Evolutionary conservation across 1,140 invertebrate genomes (phyloP).

Genomic region (Drosophila obscura): DNA sequence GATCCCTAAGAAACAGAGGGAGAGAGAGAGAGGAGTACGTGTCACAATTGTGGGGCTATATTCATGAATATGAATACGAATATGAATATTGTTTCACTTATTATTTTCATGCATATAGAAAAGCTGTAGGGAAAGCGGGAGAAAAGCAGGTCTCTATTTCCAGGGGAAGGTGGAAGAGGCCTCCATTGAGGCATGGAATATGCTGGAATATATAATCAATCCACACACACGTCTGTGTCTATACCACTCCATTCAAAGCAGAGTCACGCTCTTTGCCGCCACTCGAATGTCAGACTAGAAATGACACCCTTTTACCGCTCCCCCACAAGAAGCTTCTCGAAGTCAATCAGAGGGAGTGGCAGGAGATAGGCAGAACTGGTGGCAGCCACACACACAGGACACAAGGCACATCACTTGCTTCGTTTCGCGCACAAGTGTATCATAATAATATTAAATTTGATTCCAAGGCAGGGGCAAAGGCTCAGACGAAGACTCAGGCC

Average conservation of each 20-base stretch:
- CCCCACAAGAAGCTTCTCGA: constrained; percentile 40
- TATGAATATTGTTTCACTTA: constrained; percentile 78
- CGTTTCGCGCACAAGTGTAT: constrained; percentile 77
- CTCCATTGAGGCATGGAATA: constrained; percentile 80
- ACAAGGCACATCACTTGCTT: constrained; percentile 68
- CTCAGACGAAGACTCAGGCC: background rate
- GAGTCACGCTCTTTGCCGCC: constrained; percentile 55
- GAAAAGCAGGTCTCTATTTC: background rate
- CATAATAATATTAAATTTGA: constrained; percentile 83
- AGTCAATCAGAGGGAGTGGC: constrained; percentile 49
- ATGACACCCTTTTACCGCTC: constrained; percentile 41
- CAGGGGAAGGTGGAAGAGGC: constrained; percentile 19
- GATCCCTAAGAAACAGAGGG: too few species aligned
- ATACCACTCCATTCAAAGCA: too few species aligned
- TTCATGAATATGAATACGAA: constrained; percentile 52
- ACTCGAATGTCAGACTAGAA: constrained; percentile 31
- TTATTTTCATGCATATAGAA: constrained; percentile 71
- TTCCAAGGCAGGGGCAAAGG: constrained; percentile 62
- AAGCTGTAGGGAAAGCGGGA: background rate
- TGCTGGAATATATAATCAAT: constrained; percentile 81
- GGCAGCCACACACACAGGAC: background rate
- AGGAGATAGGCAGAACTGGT: background rate
- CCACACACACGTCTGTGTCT: too few species aligned
- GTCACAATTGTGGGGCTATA: constrained; percentile 75
- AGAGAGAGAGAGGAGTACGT: constrained; percentile 23